Evolutionary conservation across 2,888 invertebrate genomes (phyloP), one percentile per base, ranked within the genome.

Genomic region (Spodoptera picta): DNA sequence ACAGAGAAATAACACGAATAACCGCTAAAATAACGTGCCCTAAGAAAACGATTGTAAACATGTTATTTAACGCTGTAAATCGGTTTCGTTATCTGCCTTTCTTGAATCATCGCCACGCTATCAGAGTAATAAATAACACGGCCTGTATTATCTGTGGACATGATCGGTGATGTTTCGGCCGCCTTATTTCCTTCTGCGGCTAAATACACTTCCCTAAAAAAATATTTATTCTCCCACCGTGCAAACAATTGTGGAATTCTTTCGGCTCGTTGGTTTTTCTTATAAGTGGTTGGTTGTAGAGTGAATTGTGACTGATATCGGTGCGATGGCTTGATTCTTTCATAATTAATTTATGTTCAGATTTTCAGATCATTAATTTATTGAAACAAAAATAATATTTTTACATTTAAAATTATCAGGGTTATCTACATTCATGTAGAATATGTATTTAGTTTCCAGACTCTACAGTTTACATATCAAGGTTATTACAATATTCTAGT

Each of bases 71-170:
- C 79, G 84, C 83, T 86, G 87, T 88, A 88, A 90, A 90, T 89
- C 84, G 87, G 82, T 79, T 83, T 83, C 84, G 87, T 90, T 91
- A 93, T 92, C 91, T 88, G 73, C 69, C 82, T 86, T 90, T 86
- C 90, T 91, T 92, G 92, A 92, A 93, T 93, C 92, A 93, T 93
- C 90, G 90, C 84, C 82, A 76, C 80, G 87, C 89, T 93, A 93
- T 92, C 92, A 81, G 77, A 67, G 78, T 84, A 79, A 89, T 93
- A 93, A 93, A 92, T 92, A 89, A 91, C 88, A 55, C 73, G 72
- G 76, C 11, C 79, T 80, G 88, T 87, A 88, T 88, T 92, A 93
- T 93, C 92, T 87, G 73, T 73, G 84, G 87, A 85, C 89, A 88
- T 88, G 90, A 92, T 92, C 92, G 85, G 82, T 84, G 88, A 89